Base-by-base conservation (phyloP, 2,113 vertebrate species). In the Ranitomeya imitator region DNA sequence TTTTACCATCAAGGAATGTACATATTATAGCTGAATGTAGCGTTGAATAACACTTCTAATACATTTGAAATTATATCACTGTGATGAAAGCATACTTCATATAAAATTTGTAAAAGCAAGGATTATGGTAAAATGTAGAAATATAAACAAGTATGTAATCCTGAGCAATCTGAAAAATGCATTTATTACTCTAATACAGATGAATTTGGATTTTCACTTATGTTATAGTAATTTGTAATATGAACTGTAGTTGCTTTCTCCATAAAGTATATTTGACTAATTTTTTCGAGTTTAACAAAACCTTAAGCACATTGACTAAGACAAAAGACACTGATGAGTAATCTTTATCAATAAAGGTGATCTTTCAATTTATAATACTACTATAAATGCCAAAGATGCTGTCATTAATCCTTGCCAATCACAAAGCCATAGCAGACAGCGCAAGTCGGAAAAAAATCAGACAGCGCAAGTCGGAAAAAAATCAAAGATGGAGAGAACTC, bases 151-250 rank as follows among this genome's bases (percentile, higher is more conserved):
- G 23, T 31, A 10, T 37, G 31, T 61, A 18, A 45, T 59, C 54
- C 55, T 37, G 26, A 45, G 18, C 59, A 63, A 45, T 55, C 79
- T 81, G 57, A 81, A 61, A 81, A 81, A 61, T 81, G 26, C 59
- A 81, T 81, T 81, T 81, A 15, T 60, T 9, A 31, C 23, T 61
- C 13, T 19, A 18, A 60, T 45, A 45, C 37, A 37, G 16, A 61
- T 60, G 15, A 78, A 21, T 54, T 1, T n/a, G 19, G 16, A 51
- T 78, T 54, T 63, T 26, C 79, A 81, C 21, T 61, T 61, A 31
- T 45, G 26, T 63, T 61, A 45, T 19, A 81, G 57, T 45, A 60
- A 3, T 81, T 81, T 61, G 55, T 31, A 80, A 80, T 60, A 59
- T 61, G 16, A 81, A 18, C 57, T 61, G 23, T 19, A 12, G 4